Evolutionary conservation across 2,113 vertebrate genomes (phyloP).

Genomic region (Perca schrenkii): DNA sequence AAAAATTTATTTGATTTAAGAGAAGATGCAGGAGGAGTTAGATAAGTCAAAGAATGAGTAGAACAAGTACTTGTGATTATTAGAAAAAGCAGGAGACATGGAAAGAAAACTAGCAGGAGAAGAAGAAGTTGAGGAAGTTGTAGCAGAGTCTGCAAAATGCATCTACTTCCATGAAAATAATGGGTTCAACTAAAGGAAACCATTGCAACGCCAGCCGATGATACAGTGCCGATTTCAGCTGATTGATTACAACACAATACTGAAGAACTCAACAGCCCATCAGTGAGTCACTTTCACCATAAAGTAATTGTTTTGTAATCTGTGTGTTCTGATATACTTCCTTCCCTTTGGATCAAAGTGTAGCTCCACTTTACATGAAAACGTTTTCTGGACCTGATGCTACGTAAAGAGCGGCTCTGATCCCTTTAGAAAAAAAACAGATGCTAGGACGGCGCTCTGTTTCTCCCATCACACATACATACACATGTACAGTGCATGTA

Average conservation of each 20-base stretch:
- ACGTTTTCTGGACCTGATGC: constrained; percentile 37
- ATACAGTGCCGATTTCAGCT: constrained; percentile 25
- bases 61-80: not conserved
- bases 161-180: constrained; percentile 16
- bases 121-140: constrained; percentile 2
- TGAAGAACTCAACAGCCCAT: constrained; percentile 6
- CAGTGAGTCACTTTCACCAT: constrained; percentile 18
- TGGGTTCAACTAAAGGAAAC: constrained; percentile 2
- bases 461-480: constrained; percentile 70
- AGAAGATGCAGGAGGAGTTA: not conserved
- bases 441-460: constrained; percentile 59
- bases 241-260: constrained; percentile 16
- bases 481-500: constrained; percentile 56
- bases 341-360: constrained; percentile 22
- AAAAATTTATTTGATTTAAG: too few relatives aligned
- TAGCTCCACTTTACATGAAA: constrained; percentile 28
- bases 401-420: constrained; percentile 47
- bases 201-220: not conserved
- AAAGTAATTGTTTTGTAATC: not conserved
- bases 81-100: not conserved
- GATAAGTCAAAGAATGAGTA: constrained; percentile 6
- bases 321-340: not conserved
- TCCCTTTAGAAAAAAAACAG: constrained; percentile 60
- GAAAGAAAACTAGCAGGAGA: constrained; percentile 13
- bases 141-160: constrained; percentile 26